phyloP scores from a whole-genome alignment of 2,797 vertebrate species.

The Sus cebifrons region DNA sequence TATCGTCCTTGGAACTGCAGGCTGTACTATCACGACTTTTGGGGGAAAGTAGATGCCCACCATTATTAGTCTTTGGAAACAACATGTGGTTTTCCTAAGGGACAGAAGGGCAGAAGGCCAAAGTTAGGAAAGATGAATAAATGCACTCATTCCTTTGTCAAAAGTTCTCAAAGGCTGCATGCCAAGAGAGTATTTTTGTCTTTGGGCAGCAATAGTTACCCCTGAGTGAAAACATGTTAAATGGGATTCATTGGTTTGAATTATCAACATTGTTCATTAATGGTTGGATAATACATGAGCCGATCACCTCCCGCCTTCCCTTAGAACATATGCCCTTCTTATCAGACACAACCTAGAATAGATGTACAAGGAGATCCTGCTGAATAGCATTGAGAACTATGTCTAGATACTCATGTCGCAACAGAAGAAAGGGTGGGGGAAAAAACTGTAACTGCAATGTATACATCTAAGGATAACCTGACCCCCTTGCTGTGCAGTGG shows the following conservation, averaged over 20 bases:
- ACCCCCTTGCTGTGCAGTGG: too few relatives aligned
- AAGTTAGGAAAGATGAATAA: background rate
- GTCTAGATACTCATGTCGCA: too few relatives aligned
- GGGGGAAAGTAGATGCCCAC: background rate
- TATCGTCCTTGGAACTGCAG: background rate
- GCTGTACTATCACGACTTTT: slow-evolving; percentile 30
- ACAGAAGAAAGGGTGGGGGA: too few relatives aligned
- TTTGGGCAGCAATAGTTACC: background rate
- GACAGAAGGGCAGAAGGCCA: background rate
- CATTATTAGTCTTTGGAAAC: slow-evolving; percentile 40
- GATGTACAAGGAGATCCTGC: too few relatives aligned
- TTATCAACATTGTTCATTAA: background rate
- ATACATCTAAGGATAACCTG: too few relatives aligned
- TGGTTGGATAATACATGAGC: background rate
- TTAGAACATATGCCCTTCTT: background rate
- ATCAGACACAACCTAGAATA: too few relatives aligned
- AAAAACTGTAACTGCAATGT: too few relatives aligned
- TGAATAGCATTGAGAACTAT: too few relatives aligned
- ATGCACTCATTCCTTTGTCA: background rate
- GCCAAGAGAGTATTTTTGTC: slow-evolving; percentile 29
- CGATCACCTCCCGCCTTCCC: background rate
- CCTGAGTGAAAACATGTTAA: background rate
- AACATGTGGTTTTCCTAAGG: background rate
- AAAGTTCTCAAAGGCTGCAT: background rate
- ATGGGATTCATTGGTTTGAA: background rate